A percentile compares a stretch with the other conserved stretches of the same genome.
Conservation (phyloP, 1,140 invertebrate genomes). For the Lucilia cuprina region DNA sequence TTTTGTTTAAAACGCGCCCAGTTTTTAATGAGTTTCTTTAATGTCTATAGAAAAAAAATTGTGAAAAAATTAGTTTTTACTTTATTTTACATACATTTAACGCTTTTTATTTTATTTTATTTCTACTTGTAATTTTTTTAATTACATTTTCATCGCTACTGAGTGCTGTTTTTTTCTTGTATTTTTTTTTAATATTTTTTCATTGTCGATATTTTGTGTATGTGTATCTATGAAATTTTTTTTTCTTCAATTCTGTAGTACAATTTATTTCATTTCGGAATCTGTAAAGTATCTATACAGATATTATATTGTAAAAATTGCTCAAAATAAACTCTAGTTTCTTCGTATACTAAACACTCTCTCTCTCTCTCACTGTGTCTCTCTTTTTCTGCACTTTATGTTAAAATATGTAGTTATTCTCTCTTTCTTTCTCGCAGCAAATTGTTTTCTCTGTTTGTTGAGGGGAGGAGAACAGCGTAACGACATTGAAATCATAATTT, state of each 20-base stretch:
- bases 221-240: constrained; percentile 36
- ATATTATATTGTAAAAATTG: neutral
- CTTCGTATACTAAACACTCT: neutral
- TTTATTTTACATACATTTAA: neutral
- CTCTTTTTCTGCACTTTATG: neutral
- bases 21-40: constrained; percentile 34
- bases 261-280: constrained; percentile 21
- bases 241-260: neutral
- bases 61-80: neutral
- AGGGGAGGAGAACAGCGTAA: neutral
- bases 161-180: neutral
- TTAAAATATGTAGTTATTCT: neutral
- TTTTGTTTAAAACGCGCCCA: constrained; percentile 22
- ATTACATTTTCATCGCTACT: constrained; percentile 13
- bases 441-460: neutral
- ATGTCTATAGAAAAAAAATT: neutral
- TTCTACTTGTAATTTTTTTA: neutral
- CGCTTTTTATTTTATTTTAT: neutral
- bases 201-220: constrained; percentile 36
- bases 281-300: constrained; percentile 37
- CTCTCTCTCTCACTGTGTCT: neutral
- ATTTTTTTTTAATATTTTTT: constrained; percentile 10
- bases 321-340: neutral
- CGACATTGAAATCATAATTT: constrained; percentile 32
- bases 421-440: neutral